phyloP scores from a whole-genome alignment of 1,140 invertebrate genomes.

The Atta texana region DNA sequence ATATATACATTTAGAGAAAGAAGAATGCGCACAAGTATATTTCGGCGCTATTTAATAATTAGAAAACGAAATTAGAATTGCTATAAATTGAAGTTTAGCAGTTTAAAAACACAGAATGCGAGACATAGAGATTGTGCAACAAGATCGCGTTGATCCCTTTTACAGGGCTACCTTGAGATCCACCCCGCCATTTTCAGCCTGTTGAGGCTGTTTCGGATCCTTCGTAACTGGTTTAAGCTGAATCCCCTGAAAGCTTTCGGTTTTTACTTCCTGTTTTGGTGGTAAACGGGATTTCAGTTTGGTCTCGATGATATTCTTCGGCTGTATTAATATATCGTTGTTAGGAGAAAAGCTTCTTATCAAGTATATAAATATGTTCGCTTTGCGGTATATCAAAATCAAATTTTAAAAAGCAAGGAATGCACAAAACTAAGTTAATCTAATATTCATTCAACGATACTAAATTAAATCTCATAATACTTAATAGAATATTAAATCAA shows the following conservation, averaged over 20 bases:
- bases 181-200: conserved; percentile 83
- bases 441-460: conserved; percentile 34
- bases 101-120: conserved; percentile 36
- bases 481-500: conserved; percentile 19
- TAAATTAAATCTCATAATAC: conserved; percentile 22
- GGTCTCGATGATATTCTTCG: conserved; percentile 77
- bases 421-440: conserved; percentile 17
- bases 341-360: conserved; percentile 11
- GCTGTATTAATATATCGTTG: conserved; percentile 78
- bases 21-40: background rate
- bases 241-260: conserved; percentile 87
- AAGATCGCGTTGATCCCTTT: conserved; percentile 66
- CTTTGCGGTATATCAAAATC: background rate
- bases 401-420: background rate
- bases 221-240: conserved; percentile 88
- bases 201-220: conserved; percentile 83
- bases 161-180: conserved; percentile 83
- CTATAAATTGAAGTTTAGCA: conserved; percentile 31
- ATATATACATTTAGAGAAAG: no score
- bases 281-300: conserved; percentile 85
- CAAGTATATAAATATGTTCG: background rate
- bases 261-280: conserved; percentile 87
- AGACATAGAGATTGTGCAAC: conserved; percentile 39
- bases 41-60: conserved; percentile 30
- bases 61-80: conserved; percentile 3